phyloP scores from a whole-genome alignment of 2,888 invertebrate species.

The Xanthostigma xanthostigma region DNA sequence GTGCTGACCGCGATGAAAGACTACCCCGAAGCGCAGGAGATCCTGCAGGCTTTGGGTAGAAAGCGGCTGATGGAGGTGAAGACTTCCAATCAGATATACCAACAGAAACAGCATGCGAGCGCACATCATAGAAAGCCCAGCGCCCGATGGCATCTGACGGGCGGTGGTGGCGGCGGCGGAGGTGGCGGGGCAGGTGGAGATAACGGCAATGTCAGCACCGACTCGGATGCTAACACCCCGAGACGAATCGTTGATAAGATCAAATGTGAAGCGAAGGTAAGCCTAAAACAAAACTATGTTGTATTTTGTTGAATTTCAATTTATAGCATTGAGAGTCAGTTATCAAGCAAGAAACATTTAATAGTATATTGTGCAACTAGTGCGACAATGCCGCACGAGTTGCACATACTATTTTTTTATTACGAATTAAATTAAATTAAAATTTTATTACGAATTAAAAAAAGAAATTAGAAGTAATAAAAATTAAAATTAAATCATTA shows the following conservation, averaged over 20 bases:
- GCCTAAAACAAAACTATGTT: conserved; percentile 5
- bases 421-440: no score
- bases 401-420: no score
- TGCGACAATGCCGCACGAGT: no score
- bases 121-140: conserved; percentile 13
- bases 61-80: conserved; percentile 75
- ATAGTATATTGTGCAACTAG: no score
- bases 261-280: conserved; percentile 63
- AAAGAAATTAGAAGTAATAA: no score
- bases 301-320: not conserved
- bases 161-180: conserved; percentile 4
- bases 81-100: conserved; percentile 25
- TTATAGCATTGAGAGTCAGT: no score
- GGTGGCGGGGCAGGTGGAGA: conserved; percentile 13
- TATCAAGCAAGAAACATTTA: no score
- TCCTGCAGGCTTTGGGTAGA: conserved; percentile 74
- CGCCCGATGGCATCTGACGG: conserved; percentile 18
- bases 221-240: conserved; percentile 47
- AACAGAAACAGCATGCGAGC: conserved; percentile 20
- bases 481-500: no score
- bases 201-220: conserved; percentile 2
- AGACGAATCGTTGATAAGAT: conserved; percentile 72
- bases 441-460: no score
- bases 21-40: conserved; percentile 92
- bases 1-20: conserved; percentile 92